Percentiles rank a stretch among this genome's conserved stretches.
Conservation (phyloP, 2,888 invertebrate species). For the Parnassius orleans region DNA sequence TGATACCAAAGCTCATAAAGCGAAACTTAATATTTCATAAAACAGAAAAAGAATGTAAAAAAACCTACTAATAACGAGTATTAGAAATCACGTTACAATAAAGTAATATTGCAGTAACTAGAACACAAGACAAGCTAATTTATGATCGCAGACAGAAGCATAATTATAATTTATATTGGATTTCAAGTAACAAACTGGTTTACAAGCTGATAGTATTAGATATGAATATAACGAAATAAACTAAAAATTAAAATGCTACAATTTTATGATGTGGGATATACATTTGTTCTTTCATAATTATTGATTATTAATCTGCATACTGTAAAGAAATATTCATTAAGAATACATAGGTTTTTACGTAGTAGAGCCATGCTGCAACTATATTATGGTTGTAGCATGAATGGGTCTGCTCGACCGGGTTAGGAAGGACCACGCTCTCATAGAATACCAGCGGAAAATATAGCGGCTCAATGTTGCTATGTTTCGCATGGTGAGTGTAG, state of each 20-base stretch:
- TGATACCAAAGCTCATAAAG: neutral
- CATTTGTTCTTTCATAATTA: too few species aligned
- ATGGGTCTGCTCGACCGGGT: too few species aligned
- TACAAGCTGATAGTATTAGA: slow-evolving; percentile 14
- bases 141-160: slow-evolving; percentile 15
- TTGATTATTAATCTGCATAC: too few species aligned
- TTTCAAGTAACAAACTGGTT: slow-evolving; percentile 12
- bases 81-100: neutral
- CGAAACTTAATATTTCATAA: neutral
- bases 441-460: too few species aligned
- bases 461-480: too few species aligned
- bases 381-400: too few species aligned
- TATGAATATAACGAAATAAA: slow-evolving; percentile 8
- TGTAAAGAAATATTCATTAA: too few species aligned
- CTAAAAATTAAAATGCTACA: neutral
- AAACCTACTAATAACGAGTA: neutral
- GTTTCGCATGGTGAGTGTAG: too few species aligned
- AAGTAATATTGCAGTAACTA: slow-evolving; percentile 7
- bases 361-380: too few species aligned
- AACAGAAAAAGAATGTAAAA: too few species aligned
- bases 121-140: slow-evolving; percentile 21
- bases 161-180: slow-evolving; percentile 21
- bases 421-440: too few species aligned
- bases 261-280: neutral
- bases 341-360: too few species aligned